Conservation (phyloP, 2,113 vertebrate species). For the Diglossa brunneiventris region DNA sequence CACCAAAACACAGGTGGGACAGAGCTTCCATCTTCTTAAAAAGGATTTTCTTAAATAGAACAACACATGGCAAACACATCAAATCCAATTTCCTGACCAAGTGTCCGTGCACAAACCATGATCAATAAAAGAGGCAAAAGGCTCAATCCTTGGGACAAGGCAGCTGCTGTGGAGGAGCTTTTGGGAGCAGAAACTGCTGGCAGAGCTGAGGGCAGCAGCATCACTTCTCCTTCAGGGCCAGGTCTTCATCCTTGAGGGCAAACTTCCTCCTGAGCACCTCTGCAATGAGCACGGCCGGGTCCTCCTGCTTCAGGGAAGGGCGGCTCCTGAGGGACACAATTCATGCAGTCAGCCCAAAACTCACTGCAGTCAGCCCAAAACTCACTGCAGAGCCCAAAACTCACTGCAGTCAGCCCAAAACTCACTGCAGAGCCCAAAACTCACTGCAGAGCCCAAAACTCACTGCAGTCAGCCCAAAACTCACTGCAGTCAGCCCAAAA, state of each 20-base stretch:
- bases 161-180: slow-evolving; percentile 43
- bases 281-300: slow-evolving; percentile 90
- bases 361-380: too few relatives aligned
- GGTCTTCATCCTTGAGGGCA: slow-evolving; percentile 89
- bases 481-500: too few relatives aligned
- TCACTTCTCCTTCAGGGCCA: slow-evolving; percentile 79
- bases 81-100: background rate
- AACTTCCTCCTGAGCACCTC: slow-evolving; percentile 94
- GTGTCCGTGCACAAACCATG: slow-evolving; percentile 32
- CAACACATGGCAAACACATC: slow-evolving; percentile 28
- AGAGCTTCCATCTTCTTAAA: slow-evolving; percentile 33
- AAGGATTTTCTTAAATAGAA: slow-evolving; percentile 32
- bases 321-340: slow-evolving; percentile 72
- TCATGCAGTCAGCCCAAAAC: too few relatives aligned
- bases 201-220: background rate
- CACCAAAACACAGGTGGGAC: slow-evolving; percentile 34
- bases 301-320: slow-evolving; percentile 86
- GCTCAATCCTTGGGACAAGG: slow-evolving; percentile 55
- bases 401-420: too few relatives aligned
- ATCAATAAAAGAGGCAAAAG: slow-evolving; percentile 30
- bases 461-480: too few relatives aligned
- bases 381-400: too few relatives aligned
- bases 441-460: too few relatives aligned
- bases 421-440: too few relatives aligned
- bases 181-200: slow-evolving; percentile 13